These are phyloP conservation scores for Gymnogyps californianus DNA, from an alignment of 2,113 vertebrate genomes.

Conservation along the genomic window DNA sequence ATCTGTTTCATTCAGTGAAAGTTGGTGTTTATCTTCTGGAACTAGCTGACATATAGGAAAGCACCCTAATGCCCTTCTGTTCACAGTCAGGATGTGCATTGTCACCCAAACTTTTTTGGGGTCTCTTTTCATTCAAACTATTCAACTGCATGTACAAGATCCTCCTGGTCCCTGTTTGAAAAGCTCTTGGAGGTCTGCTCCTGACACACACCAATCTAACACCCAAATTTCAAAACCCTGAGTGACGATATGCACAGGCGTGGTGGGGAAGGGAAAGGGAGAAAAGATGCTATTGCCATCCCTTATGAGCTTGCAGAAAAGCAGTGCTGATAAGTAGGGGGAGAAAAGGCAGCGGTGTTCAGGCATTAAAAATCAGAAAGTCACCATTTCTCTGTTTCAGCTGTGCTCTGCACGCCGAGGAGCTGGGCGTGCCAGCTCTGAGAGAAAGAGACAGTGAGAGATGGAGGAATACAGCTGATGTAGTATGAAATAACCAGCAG, in stretches of 20 bases:
- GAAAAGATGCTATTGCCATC: background rate
- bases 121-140: background rate
- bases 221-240: background rate
- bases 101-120: background rate
- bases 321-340: background rate
- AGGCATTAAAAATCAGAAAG: background rate
- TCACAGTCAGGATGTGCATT: background rate
- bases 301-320: background rate
- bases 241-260: background rate
- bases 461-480: background rate
- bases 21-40: background rate
- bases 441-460: background rate
- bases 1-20: background rate
- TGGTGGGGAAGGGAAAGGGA: background rate
- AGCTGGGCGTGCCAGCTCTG: background rate
- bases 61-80: background rate
- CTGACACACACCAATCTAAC: background rate
- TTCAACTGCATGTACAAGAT: background rate
- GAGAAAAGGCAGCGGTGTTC: background rate
- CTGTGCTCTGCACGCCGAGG: background rate
- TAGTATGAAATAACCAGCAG: slow-evolving; percentile 37
- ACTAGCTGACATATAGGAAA: background rate
- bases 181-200: background rate
- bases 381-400: background rate
- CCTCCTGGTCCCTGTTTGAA: background rate